Percentiles rank a stretch among this genome's conserved stretches.
phyloP scores from a whole-genome alignment of 2,113 vertebrate genomes.

The Psittacara wagleri region DNA sequence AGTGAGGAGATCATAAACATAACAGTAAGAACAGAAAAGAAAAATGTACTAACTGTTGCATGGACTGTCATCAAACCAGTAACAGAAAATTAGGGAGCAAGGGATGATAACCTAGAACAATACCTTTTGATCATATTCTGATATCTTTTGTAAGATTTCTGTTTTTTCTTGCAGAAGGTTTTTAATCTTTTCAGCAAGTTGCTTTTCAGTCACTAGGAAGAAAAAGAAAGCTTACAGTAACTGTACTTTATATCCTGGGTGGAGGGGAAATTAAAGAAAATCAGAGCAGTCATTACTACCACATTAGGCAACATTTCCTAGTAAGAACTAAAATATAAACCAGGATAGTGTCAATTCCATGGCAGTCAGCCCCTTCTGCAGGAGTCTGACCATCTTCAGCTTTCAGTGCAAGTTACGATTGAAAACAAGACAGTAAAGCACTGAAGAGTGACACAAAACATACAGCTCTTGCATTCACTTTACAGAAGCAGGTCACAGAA shows the following conservation, averaged over 20 bases:
- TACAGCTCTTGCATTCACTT: neutral
- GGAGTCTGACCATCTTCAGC: neutral
- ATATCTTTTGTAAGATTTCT: constrained; percentile 82
- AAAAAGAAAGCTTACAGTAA: constrained; percentile 22
- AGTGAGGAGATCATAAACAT: neutral
- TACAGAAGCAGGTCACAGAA: neutral
- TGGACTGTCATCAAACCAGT: neutral
- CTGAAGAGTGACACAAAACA: neutral
- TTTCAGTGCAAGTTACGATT: neutral
- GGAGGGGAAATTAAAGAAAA: neutral
- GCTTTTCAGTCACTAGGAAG: constrained; percentile 87
- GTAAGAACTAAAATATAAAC: neutral
- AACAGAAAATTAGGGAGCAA: neutral
- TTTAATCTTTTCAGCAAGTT: constrained; percentile 83
- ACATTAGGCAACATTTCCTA: neutral
- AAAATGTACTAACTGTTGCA: neutral
- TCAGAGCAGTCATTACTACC: neutral
- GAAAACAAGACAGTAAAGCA: neutral
- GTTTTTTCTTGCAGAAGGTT: constrained; percentile 84
- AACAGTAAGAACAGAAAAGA: neutral
- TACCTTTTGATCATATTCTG: constrained; percentile 88
- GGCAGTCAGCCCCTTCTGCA: neutral
- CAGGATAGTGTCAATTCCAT: neutral
- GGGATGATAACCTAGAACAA: neutral
- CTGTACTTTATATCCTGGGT: neutral